Conservation (phyloP, 2,113 vertebrate species). For the Tragelaphus imberbis region DNA sequence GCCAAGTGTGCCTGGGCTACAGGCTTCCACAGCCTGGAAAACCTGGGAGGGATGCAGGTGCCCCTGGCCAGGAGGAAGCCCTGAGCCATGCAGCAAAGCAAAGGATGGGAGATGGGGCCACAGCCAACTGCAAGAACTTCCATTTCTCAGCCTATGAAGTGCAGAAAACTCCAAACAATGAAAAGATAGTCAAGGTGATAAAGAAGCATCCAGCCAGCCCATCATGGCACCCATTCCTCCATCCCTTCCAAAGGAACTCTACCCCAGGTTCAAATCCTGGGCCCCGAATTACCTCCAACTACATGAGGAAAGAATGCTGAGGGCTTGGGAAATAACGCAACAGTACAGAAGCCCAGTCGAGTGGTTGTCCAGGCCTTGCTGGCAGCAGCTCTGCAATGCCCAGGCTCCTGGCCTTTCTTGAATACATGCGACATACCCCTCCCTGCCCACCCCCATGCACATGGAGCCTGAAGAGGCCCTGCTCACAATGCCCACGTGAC, state of each 20-base stretch:
- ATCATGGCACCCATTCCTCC: background rate
- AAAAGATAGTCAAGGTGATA: background rate
- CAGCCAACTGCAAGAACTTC: background rate
- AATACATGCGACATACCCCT: rapidly evolving
- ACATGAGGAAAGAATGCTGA: background rate
- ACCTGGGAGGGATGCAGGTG: too few relatives aligned
- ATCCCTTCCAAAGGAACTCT: background rate
- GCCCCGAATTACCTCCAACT: background rate
- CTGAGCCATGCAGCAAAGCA: background rate
- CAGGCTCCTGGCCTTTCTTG: background rate
- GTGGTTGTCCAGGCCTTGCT: rapidly evolving
- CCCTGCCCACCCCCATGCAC: rapidly evolving
- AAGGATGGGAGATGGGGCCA: background rate
- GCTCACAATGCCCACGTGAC: rapidly evolving
- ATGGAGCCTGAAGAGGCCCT: background rate
- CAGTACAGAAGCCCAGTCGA: background rate
- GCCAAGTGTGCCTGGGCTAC: background rate
- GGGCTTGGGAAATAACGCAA: rapidly evolving
- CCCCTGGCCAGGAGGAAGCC: rapidly evolving
- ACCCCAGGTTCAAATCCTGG: background rate
- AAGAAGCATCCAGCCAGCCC: background rate
- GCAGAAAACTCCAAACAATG: slow-evolving; percentile 7
- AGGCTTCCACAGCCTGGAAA: rapidly evolving
- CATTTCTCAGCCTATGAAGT: slow-evolving; percentile 55
- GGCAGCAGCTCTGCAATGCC: rapidly evolving